These are phyloP conservation scores for Macrobrachium nipponense DNA, from an alignment of 1,140 invertebrate species.

Conservation along the genomic window DNA sequence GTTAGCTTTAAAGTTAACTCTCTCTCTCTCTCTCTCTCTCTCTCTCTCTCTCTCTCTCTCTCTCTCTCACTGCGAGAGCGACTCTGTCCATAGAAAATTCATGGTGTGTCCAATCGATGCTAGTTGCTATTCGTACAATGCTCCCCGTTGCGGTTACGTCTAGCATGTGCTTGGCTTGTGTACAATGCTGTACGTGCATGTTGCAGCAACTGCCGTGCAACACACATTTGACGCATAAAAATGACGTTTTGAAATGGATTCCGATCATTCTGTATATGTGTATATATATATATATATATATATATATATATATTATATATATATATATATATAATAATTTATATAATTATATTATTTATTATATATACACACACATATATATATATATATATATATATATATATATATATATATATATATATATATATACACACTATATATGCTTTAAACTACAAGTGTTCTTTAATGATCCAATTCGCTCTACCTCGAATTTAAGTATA, in stretches of 20 bases:
- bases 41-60: slow-evolving; percentile 19
- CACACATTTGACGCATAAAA: too few species aligned
- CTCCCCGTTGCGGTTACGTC: too few species aligned
- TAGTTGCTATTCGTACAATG: slow-evolving; percentile 3
- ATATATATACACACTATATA: slow-evolving; percentile 12
- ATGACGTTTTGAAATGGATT: too few species aligned
- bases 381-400: background rate
- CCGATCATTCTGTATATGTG: background rate
- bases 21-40: slow-evolving; percentile 28
- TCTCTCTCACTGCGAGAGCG: background rate
- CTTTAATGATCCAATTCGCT: too few species aligned
- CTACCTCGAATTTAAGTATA: too few species aligned
- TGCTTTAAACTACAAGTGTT: too few species aligned
- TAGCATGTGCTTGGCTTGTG: too few species aligned
- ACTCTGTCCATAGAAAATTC: background rate
- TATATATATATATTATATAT: background rate
- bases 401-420: slow-evolving; percentile 14
- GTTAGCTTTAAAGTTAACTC: background rate
- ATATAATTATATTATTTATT: too few species aligned
- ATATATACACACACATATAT: too few species aligned
- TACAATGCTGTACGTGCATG: too few species aligned
- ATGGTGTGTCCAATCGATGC: background rate
- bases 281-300: slow-evolving; percentile 12
- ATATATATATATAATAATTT: too few species aligned
- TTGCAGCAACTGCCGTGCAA: too few species aligned